These are phyloP conservation scores for Ciconia stormi DNA, from an alignment of 2,113 vertebrate species.

Conservation along the genomic window DNA sequence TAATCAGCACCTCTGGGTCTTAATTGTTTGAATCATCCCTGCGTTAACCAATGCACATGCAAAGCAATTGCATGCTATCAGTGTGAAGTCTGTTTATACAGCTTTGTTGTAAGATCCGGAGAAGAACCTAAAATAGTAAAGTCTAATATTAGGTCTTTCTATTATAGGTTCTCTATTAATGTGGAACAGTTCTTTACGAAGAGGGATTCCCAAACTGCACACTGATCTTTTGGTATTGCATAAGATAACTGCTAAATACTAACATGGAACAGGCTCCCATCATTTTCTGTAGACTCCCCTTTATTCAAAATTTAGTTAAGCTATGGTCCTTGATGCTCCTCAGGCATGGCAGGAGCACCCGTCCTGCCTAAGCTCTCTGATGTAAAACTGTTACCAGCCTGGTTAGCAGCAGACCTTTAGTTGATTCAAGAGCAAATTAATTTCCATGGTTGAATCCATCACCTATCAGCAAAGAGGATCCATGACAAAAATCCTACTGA, in stretches of 20 bases:
- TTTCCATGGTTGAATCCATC: background rate
- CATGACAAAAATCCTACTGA: background rate
- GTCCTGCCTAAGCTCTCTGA: background rate
- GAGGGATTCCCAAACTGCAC: background rate
- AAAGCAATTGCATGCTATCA: slow-evolving; percentile 6
- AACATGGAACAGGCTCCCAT: rapidly evolving
- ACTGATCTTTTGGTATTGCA: background rate
- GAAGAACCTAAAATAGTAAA: background rate
- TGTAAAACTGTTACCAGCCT: background rate
- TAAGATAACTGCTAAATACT: background rate
- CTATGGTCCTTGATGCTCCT: background rate
- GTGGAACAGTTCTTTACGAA: background rate
- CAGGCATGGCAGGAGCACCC: background rate
- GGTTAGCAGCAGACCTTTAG: background rate
- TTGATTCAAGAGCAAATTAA: background rate
- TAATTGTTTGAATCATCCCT: background rate
- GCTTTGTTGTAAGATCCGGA: background rate
- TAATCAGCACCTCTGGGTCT: background rate
- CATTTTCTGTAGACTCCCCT: background rate
- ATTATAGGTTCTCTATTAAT: background rate
- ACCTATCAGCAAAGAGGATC: background rate
- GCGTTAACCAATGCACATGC: background rate
- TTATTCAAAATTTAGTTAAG: background rate
- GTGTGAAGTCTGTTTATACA: background rate
- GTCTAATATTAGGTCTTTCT: background rate